Evolutionary conservation across 2,797 vertebrate species (phyloP).

Genomic region (Parotocinclus haroldoi): DNA sequence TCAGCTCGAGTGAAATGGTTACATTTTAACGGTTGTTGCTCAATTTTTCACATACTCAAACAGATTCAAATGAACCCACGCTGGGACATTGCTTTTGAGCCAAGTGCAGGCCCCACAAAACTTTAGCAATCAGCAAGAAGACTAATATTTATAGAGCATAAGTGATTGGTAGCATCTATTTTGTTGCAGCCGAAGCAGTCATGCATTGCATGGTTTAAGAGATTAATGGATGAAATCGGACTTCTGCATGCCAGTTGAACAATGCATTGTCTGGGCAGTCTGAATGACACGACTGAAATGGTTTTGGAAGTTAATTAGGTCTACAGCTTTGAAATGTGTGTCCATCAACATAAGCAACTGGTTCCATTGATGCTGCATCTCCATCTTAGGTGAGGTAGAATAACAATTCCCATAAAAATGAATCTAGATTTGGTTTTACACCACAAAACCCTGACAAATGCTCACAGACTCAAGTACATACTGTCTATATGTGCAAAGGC

Average conservation of each 20-base stretch:
- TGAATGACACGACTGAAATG: constrained; percentile 30
- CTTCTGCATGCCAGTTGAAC: constrained; percentile 57
- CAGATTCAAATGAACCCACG: neutral
- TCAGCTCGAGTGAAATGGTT: constrained; percentile 15
- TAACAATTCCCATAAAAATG: too few relatives aligned
- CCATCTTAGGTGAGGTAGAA: too few relatives aligned
- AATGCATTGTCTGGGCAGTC: constrained; percentile 23
- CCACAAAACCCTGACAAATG: too few relatives aligned
- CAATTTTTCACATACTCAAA: constrained; percentile 1
- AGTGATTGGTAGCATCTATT: constrained; percentile 45
- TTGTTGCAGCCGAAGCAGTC: constrained; percentile 70
- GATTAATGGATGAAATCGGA: constrained; percentile 50
- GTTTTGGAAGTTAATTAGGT: neutral
- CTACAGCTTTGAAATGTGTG: too few relatives aligned
- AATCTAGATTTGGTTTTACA: too few relatives aligned
- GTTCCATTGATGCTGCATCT: too few relatives aligned
- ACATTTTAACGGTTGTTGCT: constrained; percentile 10
- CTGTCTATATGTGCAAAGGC: too few relatives aligned
- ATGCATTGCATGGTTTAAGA: constrained; percentile 68
- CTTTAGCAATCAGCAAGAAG: constrained; percentile 46
- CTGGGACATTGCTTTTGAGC: constrained; percentile 35
- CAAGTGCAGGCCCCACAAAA: constrained; percentile 45
- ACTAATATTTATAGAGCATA: constrained; percentile 42
- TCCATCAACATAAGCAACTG: too few relatives aligned
- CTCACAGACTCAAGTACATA: too few relatives aligned